phyloP scores from a whole-genome alignment of 2,888 invertebrate species.

The Orthosia gothica region DNA sequence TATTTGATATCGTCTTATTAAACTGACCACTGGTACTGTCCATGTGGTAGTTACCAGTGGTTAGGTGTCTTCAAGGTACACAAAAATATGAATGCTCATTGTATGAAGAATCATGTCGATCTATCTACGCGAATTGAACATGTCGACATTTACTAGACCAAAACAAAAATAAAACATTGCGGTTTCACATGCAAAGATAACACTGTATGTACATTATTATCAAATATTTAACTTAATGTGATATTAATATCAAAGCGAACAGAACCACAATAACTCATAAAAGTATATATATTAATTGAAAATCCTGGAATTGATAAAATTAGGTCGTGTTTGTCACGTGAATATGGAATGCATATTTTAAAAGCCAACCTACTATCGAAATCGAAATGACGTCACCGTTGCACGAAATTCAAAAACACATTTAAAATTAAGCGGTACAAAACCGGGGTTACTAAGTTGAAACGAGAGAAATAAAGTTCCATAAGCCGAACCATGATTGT shows the following conservation, averaged over 20 bases:
- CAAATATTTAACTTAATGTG: conserved; percentile 12
- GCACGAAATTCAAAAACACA: conserved; percentile 26
- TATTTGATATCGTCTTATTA: neutral
- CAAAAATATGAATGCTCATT: neutral
- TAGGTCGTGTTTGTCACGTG: neutral
- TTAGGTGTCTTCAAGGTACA: neutral
- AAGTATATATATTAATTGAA: conserved; percentile 14
- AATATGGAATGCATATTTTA: conserved; percentile 23
- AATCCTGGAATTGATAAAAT: conserved; percentile 8
- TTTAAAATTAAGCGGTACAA: conserved; percentile 55
- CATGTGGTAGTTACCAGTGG: neutral
- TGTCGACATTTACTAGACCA: neutral
- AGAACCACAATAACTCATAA: conserved; percentile 10
- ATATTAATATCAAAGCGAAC: conserved; percentile 21
- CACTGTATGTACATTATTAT: neutral
- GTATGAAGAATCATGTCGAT: neutral
- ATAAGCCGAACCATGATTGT: conserved; percentile 64
- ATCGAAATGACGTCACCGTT: conserved; percentile 35
- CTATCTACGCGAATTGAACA: neutral
- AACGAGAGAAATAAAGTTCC: conserved; percentile 60
- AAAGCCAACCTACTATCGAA: conserved; percentile 27
- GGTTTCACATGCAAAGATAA: conserved; percentile 9
- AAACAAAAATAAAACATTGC: conserved; percentile 2
- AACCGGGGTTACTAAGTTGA: conserved; percentile 46
- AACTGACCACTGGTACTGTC: no score